Evolutionary conservation across 2,888 invertebrate genomes (phyloP).

Genomic region (Oxystoma pomonae): DNA sequence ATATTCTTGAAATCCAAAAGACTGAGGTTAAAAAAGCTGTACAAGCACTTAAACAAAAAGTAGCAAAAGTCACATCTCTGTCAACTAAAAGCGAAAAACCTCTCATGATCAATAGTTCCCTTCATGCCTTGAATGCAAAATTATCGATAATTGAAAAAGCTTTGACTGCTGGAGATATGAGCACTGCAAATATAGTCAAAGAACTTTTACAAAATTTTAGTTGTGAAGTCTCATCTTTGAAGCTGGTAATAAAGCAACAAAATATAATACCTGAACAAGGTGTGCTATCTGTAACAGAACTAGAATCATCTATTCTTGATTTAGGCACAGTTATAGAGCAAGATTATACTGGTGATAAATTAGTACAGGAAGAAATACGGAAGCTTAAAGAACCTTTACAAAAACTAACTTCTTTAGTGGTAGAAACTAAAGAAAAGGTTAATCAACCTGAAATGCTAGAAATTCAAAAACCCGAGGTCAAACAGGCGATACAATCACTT

Average conservation of each 20-base stretch:
- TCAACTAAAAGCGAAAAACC: slow-evolving; percentile 9
- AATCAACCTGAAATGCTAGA: neutral
- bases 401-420: slow-evolving; percentile 26
- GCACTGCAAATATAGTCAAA: neutral
- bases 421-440: slow-evolving; percentile 10
- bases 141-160: slow-evolving; percentile 12
- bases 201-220: neutral
- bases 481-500: slow-evolving; percentile 20
- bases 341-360: slow-evolving; percentile 20
- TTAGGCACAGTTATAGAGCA: slow-evolving; percentile 18
- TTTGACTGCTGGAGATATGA: neutral
- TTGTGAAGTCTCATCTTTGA: neutral
- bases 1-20: slow-evolving; percentile 18
- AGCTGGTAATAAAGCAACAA: neutral
- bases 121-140: slow-evolving; percentile 15
- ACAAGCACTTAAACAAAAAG: slow-evolving; percentile 18
- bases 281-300: slow-evolving; percentile 19
- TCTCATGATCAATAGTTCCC: slow-evolving; percentile 11
- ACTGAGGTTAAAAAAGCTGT: slow-evolving; percentile 25
- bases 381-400: slow-evolving; percentile 25
- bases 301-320: slow-evolving; percentile 17
- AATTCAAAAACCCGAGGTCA: slow-evolving; percentile 22
- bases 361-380: slow-evolving; percentile 3
- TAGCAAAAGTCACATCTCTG: slow-evolving; percentile 12
- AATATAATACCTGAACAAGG: neutral